Evolutionary conservation across 2,113 vertebrate species (phyloP).

Genomic region (Eupsittula cactorum): DNA sequence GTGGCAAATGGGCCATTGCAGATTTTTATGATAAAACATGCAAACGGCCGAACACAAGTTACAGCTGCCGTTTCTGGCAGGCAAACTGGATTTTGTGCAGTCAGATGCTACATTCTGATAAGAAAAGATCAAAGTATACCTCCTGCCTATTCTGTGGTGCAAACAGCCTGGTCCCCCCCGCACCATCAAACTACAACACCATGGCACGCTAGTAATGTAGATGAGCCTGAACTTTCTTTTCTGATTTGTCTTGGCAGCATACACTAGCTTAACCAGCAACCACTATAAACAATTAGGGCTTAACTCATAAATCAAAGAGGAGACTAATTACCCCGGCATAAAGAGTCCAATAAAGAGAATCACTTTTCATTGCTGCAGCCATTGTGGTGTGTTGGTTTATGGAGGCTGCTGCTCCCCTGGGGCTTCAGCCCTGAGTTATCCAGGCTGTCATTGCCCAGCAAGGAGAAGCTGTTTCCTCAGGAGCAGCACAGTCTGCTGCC

Average conservation of each 20-base stretch:
- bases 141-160: fast-evolving
- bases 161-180: not conserved
- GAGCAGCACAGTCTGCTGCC: not conserved
- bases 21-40: not conserved
- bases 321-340: not conserved
- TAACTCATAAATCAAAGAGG: not conserved
- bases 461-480: not conserved
- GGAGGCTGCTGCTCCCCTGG: not conserved
- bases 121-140: not conserved
- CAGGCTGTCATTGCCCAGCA: fast-evolving
- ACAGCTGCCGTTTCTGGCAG: not conserved
- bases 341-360: not conserved
- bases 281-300: not conserved
- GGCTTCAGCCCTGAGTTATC: fast-evolving
- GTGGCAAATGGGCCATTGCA: not conserved
- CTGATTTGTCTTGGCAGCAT: not conserved
- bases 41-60: not conserved
- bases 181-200: not conserved
- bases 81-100: not conserved
- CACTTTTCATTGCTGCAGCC: not conserved
- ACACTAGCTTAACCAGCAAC: not conserved
- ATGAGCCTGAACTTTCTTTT: not conserved
- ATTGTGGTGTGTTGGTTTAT: fast-evolving
- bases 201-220: fast-evolving
- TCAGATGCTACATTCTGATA: not conserved